Evolutionary conservation across 1,140 invertebrate genomes (phyloP), one percentile per base, ranked within the genome.

Genomic region (Cyphomyrmex costatus): DNA sequence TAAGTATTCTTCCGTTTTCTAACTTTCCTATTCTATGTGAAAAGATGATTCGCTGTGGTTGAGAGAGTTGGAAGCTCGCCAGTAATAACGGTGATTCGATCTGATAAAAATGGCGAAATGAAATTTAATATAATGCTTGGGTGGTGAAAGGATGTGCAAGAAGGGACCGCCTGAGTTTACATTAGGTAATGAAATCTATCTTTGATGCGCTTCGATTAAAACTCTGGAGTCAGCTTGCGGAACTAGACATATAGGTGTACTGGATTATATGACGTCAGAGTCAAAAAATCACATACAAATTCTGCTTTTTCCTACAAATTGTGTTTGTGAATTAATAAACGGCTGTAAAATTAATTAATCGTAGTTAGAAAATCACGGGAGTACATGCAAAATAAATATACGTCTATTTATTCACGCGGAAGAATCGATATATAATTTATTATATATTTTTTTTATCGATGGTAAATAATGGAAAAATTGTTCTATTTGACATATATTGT

Each of bases 101-200:
- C 79, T 80, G 56, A 61, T 82, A 73, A 85, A 85, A 91, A 84
- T 78, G 77, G 24, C 24, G 78, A 61, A 88, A 91, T 86, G 86
- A 86, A 89, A 92, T 91, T 88, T 87, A 86, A 88, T 84, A 88
- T 89, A 90, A 92, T 85, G 89, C 63, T 77, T 61, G 70, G 76
- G 30, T 73, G 83, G 77, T 56, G 19, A 71, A 80, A 51, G 85
- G 68, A 85, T 85, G 85, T 66, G 76, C 78, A 56, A 53, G 49
- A 21, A 30, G 36, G 51, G 46, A 71, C 60, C 79, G 66, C 71
- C 33, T 30, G 73, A 66, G 56, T 89, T 91, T 91, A 68, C 85
- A 90, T 85, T 87, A 73, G 86, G 24, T 91, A 90, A 85, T 89
- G 88, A 89, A 92, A 92, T 86, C 71, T 66, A 68, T 21, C 71